phyloP scores from a whole-genome alignment of 2,113 vertebrate genomes.

The Lasiurus borealis region DNA sequence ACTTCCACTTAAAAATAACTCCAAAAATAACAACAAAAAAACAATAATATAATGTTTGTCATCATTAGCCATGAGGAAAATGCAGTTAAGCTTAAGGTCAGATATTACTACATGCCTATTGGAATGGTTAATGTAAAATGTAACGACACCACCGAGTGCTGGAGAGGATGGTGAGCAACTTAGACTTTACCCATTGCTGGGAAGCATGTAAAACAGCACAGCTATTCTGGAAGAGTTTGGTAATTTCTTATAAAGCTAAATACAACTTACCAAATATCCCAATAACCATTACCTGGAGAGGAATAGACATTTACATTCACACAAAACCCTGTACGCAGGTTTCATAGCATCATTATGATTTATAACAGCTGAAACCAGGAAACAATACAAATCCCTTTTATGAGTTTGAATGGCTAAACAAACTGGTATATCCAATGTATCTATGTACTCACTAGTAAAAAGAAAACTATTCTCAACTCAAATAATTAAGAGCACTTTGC shows the following conservation, averaged over 20 bases:
- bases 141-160: not conserved
- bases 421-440: not conserved
- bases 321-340: not conserved
- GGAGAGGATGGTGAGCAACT: not conserved
- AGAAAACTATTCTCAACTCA: not conserved
- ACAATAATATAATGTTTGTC: not conserved
- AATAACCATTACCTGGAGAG: not conserved
- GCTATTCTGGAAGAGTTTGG: not conserved
- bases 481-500: not conserved
- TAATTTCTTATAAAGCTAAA: constrained; percentile 21
- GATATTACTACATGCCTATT: not conserved
- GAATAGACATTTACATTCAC: not conserved
- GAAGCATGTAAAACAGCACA: not conserved
- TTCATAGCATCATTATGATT: not conserved
- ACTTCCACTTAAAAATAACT: not conserved
- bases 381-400: not conserved
- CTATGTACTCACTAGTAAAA: not conserved
- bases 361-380: not conserved
- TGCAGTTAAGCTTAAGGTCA: not conserved
- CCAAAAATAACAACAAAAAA: not conserved
- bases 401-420: not conserved
- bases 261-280: not conserved
- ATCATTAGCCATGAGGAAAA: not conserved
- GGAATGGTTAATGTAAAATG: not conserved
- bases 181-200: not conserved